Evolutionary conservation across 1,140 invertebrate species (phyloP), one percentile per base, ranked within the genome.

Genomic region (Bombyx mori): DNA sequence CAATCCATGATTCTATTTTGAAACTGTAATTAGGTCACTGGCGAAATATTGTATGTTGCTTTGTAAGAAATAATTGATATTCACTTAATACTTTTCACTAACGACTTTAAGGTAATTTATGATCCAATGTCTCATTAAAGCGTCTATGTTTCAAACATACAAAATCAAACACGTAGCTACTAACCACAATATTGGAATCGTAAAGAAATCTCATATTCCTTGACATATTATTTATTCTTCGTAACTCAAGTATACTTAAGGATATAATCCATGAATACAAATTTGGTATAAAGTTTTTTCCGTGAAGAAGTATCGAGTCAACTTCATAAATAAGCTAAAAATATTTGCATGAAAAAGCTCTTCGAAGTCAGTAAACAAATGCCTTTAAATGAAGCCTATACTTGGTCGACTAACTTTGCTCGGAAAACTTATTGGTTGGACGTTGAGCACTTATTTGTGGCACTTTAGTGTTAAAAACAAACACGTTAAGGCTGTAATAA

Each of bases 281-380:
- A 49, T 4, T 49, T 49, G 12, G 48, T 12, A n/a, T 22, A 18
- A 49, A 51, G 52, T 52, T 59, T 58, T 51, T 56, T 43, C 48
- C 52, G 58, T 56, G 52, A 35, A 35, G 26, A 60, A 60, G 54
- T 61, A 61, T 61, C 50, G 50, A 61, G 56, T 49, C 50, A 54
- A 61, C 55, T 61, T 49, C 48, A 48, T 57, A 61, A 61, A 61
- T 61, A 61, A 52, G 60, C 60, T 61, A 61, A 61, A 60, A 57
- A 61, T 61, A 61, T 61, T 61, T 61, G 60, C 60, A 61, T 61
- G 60, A 57, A 61, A 61, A 61, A 61, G 60, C 60, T 61, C 60
- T 61, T 22, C 18, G 44, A 52, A 61, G 60, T 57, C 57, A 61
- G 60, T 61, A 56, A 61, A 61, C 60, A 61, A 61, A 57, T 61